Percentiles rank a stretch among this genome's conserved stretches.
Conservation (phyloP, 2,113 vertebrate species). For the Oncorhynchus nerka region DNA sequence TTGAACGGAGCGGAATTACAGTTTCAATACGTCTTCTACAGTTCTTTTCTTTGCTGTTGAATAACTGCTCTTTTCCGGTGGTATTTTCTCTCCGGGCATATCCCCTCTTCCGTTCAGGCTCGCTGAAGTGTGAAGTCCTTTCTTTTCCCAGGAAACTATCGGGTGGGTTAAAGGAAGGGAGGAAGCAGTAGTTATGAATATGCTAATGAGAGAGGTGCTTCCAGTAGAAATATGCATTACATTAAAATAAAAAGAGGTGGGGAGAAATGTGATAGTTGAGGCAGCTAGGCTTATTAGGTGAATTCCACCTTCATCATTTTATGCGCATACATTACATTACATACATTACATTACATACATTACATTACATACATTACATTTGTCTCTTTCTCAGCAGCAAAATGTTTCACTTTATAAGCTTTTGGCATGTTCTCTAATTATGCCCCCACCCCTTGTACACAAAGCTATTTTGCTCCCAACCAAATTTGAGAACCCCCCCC, state of each 20-base stretch:
- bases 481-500: not conserved
- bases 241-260: slow-evolving; percentile 31
- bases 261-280: too few relatives aligned
- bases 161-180: slow-evolving; percentile 34
- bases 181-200: slow-evolving; percentile 58
- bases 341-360: too few relatives aligned
- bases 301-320: too few relatives aligned
- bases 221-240: slow-evolving; percentile 53
- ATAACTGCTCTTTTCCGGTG: not conserved
- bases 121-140: slow-evolving; percentile 44
- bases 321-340: too few relatives aligned
- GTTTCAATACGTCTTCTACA: slow-evolving; percentile 8
- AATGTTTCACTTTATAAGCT: too few relatives aligned
- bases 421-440: too few relatives aligned
- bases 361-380: too few relatives aligned
- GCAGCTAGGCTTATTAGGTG: too few relatives aligned
- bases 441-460: too few relatives aligned
- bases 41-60: too few relatives aligned
- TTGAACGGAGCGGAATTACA: slow-evolving; percentile 33
- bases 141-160: slow-evolving; percentile 20
- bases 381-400: too few relatives aligned
- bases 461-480: too few relatives aligned
- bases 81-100: slow-evolving; percentile 30
- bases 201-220: slow-evolving; percentile 57
- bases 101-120: slow-evolving; percentile 18